phyloP scores from a whole-genome alignment of 2,797 vertebrate species.

The Dromococcyx pavoninus region DNA sequence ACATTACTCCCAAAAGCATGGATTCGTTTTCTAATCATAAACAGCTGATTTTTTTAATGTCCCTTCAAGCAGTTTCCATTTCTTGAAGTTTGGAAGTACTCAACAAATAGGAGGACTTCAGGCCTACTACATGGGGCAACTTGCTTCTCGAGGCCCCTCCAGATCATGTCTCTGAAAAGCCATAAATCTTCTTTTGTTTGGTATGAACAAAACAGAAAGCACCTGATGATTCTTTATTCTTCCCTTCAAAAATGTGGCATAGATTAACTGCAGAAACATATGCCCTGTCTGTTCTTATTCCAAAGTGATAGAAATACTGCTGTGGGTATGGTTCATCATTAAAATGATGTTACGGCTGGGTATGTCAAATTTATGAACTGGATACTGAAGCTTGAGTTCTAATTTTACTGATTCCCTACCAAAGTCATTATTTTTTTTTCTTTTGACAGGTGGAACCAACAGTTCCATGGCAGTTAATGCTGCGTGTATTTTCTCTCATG shows the following conservation, averaged over 20 bases:
- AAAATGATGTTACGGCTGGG: neutral
- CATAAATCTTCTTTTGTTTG: neutral
- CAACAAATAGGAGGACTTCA: neutral
- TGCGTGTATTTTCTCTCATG: constrained; percentile 61
- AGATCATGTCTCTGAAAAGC: neutral
- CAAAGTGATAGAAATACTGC: neutral
- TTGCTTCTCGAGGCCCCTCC: neutral
- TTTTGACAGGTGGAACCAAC: constrained; percentile 63
- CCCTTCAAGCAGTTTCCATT: neutral
- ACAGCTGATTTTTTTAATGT: neutral
- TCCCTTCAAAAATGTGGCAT: neutral
- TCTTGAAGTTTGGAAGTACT: neutral
- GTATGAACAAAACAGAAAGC: neutral
- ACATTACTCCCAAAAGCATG: too few species aligned
- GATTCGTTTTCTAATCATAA: too few species aligned
- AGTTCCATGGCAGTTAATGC: constrained; percentile 12
- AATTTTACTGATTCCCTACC: neutral
- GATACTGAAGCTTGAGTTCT: neutral
- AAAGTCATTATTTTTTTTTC: neutral
- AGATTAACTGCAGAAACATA: neutral
- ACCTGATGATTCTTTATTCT: neutral
- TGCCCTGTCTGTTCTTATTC: neutral
- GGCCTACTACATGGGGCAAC: neutral
- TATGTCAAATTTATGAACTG: neutral
- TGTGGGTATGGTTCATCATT: neutral